Evolutionary conservation across 2,888 invertebrate species (phyloP), one percentile per base, ranked within the genome.

Genomic region (Apamea monoglypha): DNA sequence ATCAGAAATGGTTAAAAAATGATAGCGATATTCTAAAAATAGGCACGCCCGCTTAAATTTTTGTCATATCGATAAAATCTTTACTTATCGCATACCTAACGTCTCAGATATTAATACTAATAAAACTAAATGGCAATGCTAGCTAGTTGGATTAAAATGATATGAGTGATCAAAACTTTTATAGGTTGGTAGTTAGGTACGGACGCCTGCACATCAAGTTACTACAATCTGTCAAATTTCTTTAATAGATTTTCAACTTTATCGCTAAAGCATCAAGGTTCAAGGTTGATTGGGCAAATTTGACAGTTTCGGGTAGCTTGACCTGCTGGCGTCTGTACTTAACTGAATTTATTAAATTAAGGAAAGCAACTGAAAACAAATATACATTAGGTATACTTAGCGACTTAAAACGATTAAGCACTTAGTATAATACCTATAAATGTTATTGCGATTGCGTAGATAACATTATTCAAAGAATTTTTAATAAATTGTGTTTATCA

Each of bases 401-500:
- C 53, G 63, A 74, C 36, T 67, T 59, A 78, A 40, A 40, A 47
- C 16, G 25, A 76, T 44, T 74, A 36, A 73, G 53, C 74, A 87
- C 80, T 81, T 76, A 71, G 47, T 56, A 56, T 44, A 78, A 76
- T 74, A 73, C 61, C 40, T 78, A 70, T 64, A 69, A 80, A 80
- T 73, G 70, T 74, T 89, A 86, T 81, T 67, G 78, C 76, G 67
- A 82, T 76, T 74, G 76, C 61, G 32, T 73, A 80, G 84, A 90
- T 85, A 86, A 86, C 84, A 86, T 74, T 85, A 84, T 89, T 90
- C 89, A 87, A 78, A 88, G 87, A 87, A 86, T 86, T 90, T 92
- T 90, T 89, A 80, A 14, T 86, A 86, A 16, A 44, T 74, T 75
- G 18, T 73, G 83, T 88, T 92, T 91, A 92, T 92, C 93, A 90